Base-by-base conservation (phyloP, 2,113 vertebrate species). In the Physeter macrocephalus region DNA sequence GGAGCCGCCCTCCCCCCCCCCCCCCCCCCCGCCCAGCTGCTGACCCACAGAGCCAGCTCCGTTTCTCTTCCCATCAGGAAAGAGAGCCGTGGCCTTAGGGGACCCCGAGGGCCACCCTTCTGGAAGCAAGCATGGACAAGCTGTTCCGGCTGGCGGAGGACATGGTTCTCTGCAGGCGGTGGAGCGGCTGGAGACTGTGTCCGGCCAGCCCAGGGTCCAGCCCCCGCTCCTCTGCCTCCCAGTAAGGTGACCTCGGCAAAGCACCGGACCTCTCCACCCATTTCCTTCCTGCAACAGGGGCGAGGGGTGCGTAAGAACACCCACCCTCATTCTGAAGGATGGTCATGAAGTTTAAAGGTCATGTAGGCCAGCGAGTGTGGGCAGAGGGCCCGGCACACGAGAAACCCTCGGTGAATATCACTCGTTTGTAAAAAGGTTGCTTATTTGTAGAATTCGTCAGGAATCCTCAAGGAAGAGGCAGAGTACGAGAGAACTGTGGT, bases 231-330 rank as follows among this genome's bases (percentile, higher is more conserved):
- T 54, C 66, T 5, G 34, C 31, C 2, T 34, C 46, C 52, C 77
- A 4, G 29, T 9, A 52, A 41, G 12, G 54, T 54, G 89, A 54
- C 77, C 77, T 57, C 27, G 67, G 43, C 43, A 23, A 31, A 75
- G 43, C 17, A 12, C 25, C 0, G 7, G 23, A 8, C 61, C 18
- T 27, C 27, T 17, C 39, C 18, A 12, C 61, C 29, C 1, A 0
- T 6, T 14, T 64, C 71, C 69, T 31, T 41, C 46, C 77, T 41
- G 15, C 29, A 25, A 9, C 8, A n/a, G 20, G 7, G 9, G 34
- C 4, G 2, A 6, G 4, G 17, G 43, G 3, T 39, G 54, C 0
- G 0, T 27, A 15, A 21, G 12, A 1, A 21, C 29, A 18, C 18
- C 59, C 23, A 18, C 18, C 49, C 23, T 71, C 14, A 4, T 31